Evolutionary conservation across 2,888 invertebrate genomes (phyloP).

Genomic region (Fragum whitleyi): DNA sequence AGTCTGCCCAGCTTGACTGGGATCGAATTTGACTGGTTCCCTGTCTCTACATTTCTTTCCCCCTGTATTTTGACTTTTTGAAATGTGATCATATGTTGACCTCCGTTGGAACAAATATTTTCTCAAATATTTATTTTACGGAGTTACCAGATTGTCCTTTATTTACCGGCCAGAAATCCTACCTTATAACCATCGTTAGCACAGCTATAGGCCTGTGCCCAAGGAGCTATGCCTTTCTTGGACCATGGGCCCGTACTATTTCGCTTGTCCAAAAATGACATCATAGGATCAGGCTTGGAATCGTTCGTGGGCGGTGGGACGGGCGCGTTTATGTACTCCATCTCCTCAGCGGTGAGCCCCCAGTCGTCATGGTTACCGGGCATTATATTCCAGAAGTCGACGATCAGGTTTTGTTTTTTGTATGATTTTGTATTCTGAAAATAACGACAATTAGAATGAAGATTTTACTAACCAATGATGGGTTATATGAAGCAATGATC

Average conservation of each 20-base stretch:
- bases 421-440: background rate
- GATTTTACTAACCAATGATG: too few relatives aligned
- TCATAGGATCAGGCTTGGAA: background rate
- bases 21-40: too few relatives aligned
- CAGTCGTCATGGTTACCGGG: constrained; percentile 38
- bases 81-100: too few relatives aligned
- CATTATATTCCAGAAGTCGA: constrained; percentile 43
- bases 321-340: constrained; percentile 23
- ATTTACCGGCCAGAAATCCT: too few relatives aligned
- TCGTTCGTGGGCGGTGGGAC: background rate
- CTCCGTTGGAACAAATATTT: too few relatives aligned
- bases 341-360: constrained; percentile 37
- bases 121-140: too few relatives aligned
- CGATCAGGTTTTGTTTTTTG: background rate
- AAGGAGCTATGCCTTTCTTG: constrained; percentile 29
- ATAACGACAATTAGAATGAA: background rate
- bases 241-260: background rate
- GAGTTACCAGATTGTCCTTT: too few relatives aligned
- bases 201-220: constrained; percentile 47
- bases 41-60: too few relatives aligned
- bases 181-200: constrained; percentile 59
- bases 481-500: too few relatives aligned
- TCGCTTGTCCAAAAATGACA: background rate
- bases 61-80: too few relatives aligned
- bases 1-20: too few relatives aligned